A percentile compares a stretch with the other conserved stretches of the same genome.
Conservation (phyloP, 2,113 vertebrate genomes). For the Peromyscus californicus region DNA sequence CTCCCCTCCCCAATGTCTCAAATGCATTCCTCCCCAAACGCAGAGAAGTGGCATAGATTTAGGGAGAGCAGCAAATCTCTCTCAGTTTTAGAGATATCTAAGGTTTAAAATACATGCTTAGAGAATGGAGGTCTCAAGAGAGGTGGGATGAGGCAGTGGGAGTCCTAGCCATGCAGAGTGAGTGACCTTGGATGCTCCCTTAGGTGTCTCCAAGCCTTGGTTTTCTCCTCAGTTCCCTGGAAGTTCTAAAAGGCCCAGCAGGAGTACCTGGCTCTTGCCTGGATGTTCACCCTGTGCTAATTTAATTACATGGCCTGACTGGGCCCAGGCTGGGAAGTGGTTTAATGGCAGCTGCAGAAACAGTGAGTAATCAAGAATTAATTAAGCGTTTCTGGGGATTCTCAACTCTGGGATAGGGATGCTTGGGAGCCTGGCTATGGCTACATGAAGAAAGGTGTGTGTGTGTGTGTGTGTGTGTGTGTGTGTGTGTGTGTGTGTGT, state of each 20-base stretch:
- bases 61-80: conserved; percentile 76
- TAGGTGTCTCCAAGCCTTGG: conserved; percentile 42
- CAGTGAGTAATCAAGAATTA: conserved; percentile 92
- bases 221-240: conserved; percentile 4
- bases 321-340: conserved; percentile 88
- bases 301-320: conserved; percentile 90
- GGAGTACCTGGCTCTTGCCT: conserved; percentile 58
- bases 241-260: conserved; percentile 61
- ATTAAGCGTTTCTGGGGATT: conserved; percentile 91
- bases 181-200: neutral
- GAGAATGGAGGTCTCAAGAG: conserved; percentile 49
- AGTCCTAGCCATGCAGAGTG: neutral
- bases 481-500: too few relatives aligned
- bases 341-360: conserved; percentile 90
- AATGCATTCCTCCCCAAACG: conserved; percentile 57
- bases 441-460: neutral
- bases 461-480: too few relatives aligned
- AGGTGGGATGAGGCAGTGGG: neutral
- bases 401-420: conserved; percentile 84
- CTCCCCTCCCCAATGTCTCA: neutral
- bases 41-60: conserved; percentile 86
- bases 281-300: conserved; percentile 87
- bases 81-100: conserved; percentile 61
- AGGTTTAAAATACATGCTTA: conserved; percentile 45
- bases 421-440: conserved; percentile 64